phyloP scores from a whole-genome alignment of 2,113 vertebrate genomes.

The Ciconia stormi region DNA sequence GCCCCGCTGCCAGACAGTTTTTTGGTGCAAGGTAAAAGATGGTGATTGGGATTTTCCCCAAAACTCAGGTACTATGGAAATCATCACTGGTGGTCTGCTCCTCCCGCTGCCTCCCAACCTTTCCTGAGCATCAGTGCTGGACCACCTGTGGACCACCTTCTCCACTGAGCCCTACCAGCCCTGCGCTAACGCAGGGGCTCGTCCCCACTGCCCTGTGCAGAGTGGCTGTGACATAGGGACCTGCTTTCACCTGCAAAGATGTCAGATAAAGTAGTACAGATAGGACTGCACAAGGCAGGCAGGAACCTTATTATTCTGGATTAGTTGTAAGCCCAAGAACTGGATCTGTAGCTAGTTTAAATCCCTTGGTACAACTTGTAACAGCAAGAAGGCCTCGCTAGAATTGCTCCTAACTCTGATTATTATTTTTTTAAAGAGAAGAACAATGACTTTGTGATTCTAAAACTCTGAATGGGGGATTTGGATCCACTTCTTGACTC shows the following conservation, averaged over 20 bases:
- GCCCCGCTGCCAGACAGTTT: rapidly evolving
- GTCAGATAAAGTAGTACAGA: not conserved
- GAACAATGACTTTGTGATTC: not conserved
- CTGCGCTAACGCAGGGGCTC: rapidly evolving
- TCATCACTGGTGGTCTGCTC: not conserved
- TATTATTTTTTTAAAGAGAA: not conserved
- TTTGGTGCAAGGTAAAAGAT: not conserved
- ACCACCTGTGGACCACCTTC: not conserved
- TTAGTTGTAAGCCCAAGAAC: not conserved
- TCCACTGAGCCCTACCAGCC: not conserved
- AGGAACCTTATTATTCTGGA: not conserved
- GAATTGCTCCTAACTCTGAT: not conserved
- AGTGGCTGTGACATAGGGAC: not conserved
- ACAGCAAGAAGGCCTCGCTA: not conserved
- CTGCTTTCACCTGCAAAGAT: not conserved
- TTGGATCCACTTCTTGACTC: not conserved
- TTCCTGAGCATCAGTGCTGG: not conserved
- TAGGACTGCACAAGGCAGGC: not conserved
- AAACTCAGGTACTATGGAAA: not conserved
- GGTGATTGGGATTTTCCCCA: not conserved
- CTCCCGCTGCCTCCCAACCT: not conserved
- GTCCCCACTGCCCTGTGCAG: not conserved
- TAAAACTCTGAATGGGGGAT: not conserved
- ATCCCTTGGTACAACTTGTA: not conserved
- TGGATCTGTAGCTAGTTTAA: not conserved